Conservation (phyloP, 2,888 invertebrate species). For the Oasisia sp. region DNA sequence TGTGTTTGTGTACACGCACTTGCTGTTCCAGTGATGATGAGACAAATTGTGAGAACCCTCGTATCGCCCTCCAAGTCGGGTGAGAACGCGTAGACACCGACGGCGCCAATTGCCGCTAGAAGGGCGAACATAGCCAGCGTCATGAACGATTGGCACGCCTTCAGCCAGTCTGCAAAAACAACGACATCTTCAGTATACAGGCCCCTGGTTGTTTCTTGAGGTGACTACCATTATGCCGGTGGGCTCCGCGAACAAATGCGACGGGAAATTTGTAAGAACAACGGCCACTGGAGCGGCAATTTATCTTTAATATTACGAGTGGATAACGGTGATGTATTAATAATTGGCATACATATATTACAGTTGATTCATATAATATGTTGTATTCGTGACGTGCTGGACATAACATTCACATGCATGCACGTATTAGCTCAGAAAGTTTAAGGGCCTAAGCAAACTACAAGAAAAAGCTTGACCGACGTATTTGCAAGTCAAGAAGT, state of each 20-base stretch:
- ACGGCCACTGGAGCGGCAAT: not conserved
- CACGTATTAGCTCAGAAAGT: too few species aligned
- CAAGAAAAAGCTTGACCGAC: not conserved
- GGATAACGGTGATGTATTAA: too few species aligned
- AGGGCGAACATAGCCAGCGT: conserved; percentile 40
- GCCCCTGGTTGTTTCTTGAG: not conserved
- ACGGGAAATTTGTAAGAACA: not conserved
- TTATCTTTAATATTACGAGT: not conserved
- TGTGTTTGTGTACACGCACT: conserved; percentile 27
- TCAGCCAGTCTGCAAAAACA: conserved; percentile 42
- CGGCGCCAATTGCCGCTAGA: conserved; percentile 37
- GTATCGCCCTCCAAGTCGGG: conserved; percentile 36
- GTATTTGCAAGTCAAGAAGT: not conserved
- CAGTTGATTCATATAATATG: too few species aligned
- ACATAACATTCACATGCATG: too few species aligned
- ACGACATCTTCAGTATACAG: not conserved
- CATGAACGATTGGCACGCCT: conserved; percentile 42
- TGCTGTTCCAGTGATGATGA: conserved; percentile 35
- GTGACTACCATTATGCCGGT: not conserved
- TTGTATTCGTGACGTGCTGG: too few species aligned
- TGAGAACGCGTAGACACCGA: conserved; percentile 37
- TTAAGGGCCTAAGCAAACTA: not conserved
- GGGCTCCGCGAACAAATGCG: not conserved
- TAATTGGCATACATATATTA: too few species aligned
- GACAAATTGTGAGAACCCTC: conserved; percentile 31